phyloP scores from a whole-genome alignment of 2,888 invertebrate genomes.

The Odontomyia ornata region DNA sequence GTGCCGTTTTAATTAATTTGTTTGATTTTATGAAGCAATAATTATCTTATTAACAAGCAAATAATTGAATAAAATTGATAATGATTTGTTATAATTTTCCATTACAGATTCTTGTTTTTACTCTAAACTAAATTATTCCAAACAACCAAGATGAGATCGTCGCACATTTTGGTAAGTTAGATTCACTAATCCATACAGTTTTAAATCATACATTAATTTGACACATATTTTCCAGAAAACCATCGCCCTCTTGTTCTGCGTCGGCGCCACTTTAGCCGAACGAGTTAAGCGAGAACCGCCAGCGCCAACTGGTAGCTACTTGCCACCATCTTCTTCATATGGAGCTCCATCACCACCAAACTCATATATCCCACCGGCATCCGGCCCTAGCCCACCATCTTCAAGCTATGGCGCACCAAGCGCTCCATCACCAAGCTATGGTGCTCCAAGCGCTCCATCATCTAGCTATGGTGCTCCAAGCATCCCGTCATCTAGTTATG shows the following conservation, averaged over 20 bases:
- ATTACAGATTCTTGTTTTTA: background rate
- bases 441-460: constrained; percentile 60
- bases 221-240: too few relatives aligned
- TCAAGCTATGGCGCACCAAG: constrained; percentile 61
- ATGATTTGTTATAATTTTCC: too few relatives aligned
- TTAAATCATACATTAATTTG: background rate
- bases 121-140: too few relatives aligned
- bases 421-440: constrained; percentile 56
- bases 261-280: constrained; percentile 58
- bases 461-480: constrained; percentile 60
- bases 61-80: too few relatives aligned
- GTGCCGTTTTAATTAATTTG: background rate
- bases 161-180: constrained; percentile 23
- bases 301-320: constrained; percentile 58
- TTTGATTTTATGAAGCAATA: background rate
- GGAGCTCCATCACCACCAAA: constrained; percentile 65
- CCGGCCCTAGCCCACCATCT: constrained; percentile 60
- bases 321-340: constrained; percentile 62
- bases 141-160: constrained; percentile 23
- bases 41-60: background rate
- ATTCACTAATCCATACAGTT: background rate
- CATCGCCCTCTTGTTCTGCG: constrained; percentile 54
- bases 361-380: constrained; percentile 68
- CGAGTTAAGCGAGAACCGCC: constrained; percentile 61
- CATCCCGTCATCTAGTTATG: constrained; percentile 51